Evolutionary conservation across 2,888 invertebrate genomes (phyloP).

Genomic region (Torymus tubicola): DNA sequence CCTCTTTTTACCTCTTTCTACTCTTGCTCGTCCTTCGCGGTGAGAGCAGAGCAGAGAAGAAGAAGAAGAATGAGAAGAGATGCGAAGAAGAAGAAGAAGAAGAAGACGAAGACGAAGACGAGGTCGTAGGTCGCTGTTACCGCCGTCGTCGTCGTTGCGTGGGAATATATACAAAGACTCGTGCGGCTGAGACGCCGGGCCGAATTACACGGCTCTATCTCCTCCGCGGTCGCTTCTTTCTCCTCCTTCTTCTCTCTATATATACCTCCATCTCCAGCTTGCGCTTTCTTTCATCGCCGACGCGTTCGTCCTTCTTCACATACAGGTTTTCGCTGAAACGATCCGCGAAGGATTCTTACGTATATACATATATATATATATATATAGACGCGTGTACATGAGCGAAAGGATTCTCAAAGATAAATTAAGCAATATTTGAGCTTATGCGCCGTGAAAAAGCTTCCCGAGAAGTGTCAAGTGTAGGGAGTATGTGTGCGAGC

Average conservation of each 20-base stretch:
- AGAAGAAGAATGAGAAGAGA: constrained; percentile 36
- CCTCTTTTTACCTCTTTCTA: constrained; percentile 38
- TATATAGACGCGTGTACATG: no score
- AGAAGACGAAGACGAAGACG: constrained; percentile 46
- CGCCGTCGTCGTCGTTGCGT: constrained; percentile 54
- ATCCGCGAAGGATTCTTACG: constrained; percentile 20
- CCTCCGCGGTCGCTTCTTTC: constrained; percentile 57
- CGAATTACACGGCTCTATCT: constrained; percentile 68
- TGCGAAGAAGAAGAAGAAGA: constrained; percentile 48
- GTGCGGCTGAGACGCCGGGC: constrained; percentile 63
- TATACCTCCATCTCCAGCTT: not conserved
- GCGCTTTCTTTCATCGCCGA: constrained; percentile 10
- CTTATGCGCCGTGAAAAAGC: constrained; percentile 53
- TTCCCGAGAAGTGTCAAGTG: constrained; percentile 52
- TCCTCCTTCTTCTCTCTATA: constrained; percentile 5
- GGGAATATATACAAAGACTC: constrained; percentile 67
- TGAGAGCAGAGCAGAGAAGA: constrained; percentile 44
- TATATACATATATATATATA: no score
- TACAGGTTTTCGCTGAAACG: constrained; percentile 49
- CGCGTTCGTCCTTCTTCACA: not conserved
- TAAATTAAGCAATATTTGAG: constrained; percentile 52
- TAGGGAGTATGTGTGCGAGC: not conserved
- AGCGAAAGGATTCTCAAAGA: constrained; percentile 38
- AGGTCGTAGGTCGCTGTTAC: constrained; percentile 67
- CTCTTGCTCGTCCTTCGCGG: constrained; percentile 29